Percentiles rank a stretch among this genome's conserved stretches.
These are phyloP conservation scores for Merodon equestris DNA, from an alignment of 2,888 invertebrate genomes.

Conservation along the genomic window DNA sequence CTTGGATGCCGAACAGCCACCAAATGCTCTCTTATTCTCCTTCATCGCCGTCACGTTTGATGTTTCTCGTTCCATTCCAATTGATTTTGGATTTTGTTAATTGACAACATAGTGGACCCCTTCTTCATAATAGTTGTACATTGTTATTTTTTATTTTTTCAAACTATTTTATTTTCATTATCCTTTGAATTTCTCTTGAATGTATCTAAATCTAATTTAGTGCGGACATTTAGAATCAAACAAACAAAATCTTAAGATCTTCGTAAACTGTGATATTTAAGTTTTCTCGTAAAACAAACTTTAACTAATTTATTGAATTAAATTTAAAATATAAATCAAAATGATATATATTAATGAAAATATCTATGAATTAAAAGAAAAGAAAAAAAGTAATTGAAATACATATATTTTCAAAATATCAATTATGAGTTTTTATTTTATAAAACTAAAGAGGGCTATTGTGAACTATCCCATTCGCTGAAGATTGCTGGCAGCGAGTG, in stretches of 20 bases:
- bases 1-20: neutral
- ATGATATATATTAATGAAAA: constrained; percentile 55
- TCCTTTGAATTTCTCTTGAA: constrained; percentile 47
- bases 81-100: constrained; percentile 58
- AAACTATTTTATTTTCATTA: constrained; percentile 15
- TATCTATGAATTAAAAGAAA: constrained; percentile 17
- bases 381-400: constrained; percentile 61
- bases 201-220: constrained; percentile 38
- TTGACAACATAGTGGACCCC: constrained; percentile 11
- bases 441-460: too few species aligned
- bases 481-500: too few species aligned
- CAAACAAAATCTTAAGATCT: constrained; percentile 68
- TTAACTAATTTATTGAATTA: constrained; percentile 65
- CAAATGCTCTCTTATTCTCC: too few species aligned
- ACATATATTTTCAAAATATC: constrained; percentile 42
- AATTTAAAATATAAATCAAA: constrained; percentile 47
- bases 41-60: neutral
- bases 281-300: constrained; percentile 71
- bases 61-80: constrained; percentile 62
- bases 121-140: constrained; percentile 24
- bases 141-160: constrained; percentile 10
- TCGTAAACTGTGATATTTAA: constrained; percentile 77
- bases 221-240: constrained; percentile 49
- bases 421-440: constrained; percentile 16
- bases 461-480: too few species aligned